Evolutionary conservation across 2,797 vertebrate species (phyloP).

Genomic region (Periparus ater): DNA sequence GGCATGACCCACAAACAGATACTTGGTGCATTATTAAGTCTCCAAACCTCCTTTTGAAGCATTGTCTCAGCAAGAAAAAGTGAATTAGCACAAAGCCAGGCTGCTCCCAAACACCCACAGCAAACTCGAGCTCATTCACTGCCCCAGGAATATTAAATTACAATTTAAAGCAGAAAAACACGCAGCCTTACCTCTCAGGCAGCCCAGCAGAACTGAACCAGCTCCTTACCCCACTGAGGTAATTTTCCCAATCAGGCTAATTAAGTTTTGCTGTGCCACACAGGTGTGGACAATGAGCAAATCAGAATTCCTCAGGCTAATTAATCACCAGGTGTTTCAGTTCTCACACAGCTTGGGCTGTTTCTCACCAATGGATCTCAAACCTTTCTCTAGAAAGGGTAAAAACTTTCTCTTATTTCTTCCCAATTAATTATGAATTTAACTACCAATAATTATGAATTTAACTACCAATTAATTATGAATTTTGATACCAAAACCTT

Average conservation of each 20-base stretch:
- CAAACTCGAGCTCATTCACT: rapidly evolving
- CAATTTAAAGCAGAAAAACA: background rate
- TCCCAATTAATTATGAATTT: background rate
- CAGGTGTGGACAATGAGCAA: background rate
- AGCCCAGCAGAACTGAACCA: rapidly evolving
- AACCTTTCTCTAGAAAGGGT: background rate
- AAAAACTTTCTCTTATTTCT: background rate
- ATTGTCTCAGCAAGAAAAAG: background rate
- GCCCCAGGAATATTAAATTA: rapidly evolving
- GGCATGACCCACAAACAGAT: background rate
- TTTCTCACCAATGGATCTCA: background rate
- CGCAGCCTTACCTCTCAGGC: background rate
- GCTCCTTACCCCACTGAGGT: background rate
- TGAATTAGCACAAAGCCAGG: background rate
- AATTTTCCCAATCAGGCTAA: background rate
- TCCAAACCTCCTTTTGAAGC: background rate
- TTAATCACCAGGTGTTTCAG: background rate
- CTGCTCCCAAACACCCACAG: background rate
- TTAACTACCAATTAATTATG: background rate
- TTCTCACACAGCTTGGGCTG: background rate
- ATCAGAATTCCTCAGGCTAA: background rate
- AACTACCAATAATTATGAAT: background rate
- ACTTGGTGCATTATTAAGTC: background rate
- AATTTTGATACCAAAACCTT: background rate
- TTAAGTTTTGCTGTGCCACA: background rate